Evolutionary conservation across 2,888 invertebrate genomes (phyloP), one percentile per base, ranked within the genome.

Genomic region (Boloria euphrosyne): DNA sequence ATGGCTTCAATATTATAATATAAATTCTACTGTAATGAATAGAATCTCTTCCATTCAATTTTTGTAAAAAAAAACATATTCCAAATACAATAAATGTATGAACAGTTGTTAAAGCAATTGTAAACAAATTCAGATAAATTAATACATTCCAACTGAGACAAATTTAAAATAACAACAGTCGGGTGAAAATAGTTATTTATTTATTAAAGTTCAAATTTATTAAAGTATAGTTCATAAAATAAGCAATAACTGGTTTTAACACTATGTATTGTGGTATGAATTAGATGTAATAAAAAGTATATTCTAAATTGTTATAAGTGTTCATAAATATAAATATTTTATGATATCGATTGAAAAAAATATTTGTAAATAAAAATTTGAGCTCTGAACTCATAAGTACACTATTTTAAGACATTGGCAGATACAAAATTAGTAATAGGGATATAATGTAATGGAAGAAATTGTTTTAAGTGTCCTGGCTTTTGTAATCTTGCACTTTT

Each of bases 271-370:
- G 77, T 83, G 84, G 83, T 87, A 80, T 80, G 77, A 76, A 78
- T 80, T 83, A 83, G 76, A 72, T 71, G 69, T 78, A 74, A 73
- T 67, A 73, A 73, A 74, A 75, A 74, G 64, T 86, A 88, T 89
- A 90, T 90, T 90, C 90, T 90, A 91, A 91, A 91, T 90, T 85
- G 86, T 85, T 89, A 72, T 91, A 90, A 88, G 90, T 90, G 90
- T 90, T 91, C 89, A 86, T 87, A 86, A 80, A 73, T 83, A 80
- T 82, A 85, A 85, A 89, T 79, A 86, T 84, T 88, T 85, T 87
- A 89, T 84, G 83, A 83, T 78, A 83, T 80, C 62, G 61, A 69
- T 81, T 76, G 71, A 79, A 78, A 77, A 64, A 10, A 38, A 66
- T 60, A 60, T 60, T 65, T 71, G 69, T 70, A 71, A 67, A 69